phyloP scores from a whole-genome alignment of 2,113 vertebrate genomes.

The Hucho hucho region DNA sequence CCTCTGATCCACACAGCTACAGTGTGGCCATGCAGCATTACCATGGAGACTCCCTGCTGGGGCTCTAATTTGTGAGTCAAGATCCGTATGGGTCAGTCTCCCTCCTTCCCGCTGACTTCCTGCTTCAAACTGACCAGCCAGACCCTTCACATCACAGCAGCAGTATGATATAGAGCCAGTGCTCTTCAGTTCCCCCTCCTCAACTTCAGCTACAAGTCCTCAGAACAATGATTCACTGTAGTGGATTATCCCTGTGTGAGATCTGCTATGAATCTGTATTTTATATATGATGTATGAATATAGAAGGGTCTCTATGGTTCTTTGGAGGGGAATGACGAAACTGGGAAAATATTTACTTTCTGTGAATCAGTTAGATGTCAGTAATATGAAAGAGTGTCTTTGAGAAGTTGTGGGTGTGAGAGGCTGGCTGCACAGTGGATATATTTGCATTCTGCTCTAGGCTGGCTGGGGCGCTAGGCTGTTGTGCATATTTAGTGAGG shows the following conservation, averaged over 20 bases:
- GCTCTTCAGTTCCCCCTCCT: too few species aligned
- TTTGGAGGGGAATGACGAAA: too few species aligned
- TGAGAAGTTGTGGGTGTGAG: background rate
- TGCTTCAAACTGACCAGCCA: conserved; percentile 33
- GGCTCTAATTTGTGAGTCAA: conserved; percentile 61
- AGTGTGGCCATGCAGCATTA: conserved; percentile 51
- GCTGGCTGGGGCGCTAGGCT: background rate
- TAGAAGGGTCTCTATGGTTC: too few species aligned
- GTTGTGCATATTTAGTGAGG: background rate
- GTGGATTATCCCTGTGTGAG: too few species aligned
- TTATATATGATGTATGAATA: too few species aligned
- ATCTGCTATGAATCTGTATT: too few species aligned
- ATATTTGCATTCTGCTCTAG: background rate
- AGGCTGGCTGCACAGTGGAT: background rate
- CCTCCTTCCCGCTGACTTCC: conserved; percentile 50
- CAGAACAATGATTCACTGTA: too few species aligned
- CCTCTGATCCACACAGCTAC: conserved; percentile 28
- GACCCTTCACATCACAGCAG: too few species aligned
- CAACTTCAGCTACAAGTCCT: too few species aligned
- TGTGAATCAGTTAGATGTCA: background rate
- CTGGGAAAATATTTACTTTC: too few species aligned
- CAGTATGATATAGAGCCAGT: too few species aligned
- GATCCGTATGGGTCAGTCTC: conserved; percentile 43
- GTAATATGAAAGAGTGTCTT: background rate
- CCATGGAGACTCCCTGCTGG: conserved; percentile 48